A percentile compares a stretch with the other conserved stretches of the same genome.
These are phyloP conservation scores for Larimichthys crocea DNA, from an alignment of 2,113 vertebrate genomes.

Conservation along the genomic window DNA sequence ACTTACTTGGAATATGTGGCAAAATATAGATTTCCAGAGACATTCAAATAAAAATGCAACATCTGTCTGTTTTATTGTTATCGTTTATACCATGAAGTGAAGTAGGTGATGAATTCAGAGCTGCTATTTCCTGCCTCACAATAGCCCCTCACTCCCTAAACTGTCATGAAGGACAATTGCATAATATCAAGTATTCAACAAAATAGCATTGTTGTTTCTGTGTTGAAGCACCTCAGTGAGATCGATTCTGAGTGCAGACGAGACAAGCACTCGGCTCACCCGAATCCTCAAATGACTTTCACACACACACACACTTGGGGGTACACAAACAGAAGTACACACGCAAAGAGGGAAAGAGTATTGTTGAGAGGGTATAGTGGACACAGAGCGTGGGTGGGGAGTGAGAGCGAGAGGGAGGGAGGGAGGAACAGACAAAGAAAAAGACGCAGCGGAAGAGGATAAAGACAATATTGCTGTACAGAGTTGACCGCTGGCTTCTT, in stretches of 20 bases:
- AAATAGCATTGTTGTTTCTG: slow-evolving; percentile 38
- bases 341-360: slow-evolving; percentile 18
- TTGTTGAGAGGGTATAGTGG: slow-evolving; percentile 47
- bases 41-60: not conserved
- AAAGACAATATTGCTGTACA: slow-evolving; percentile 1
- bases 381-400: slow-evolving; percentile 51
- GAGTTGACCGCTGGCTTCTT: not conserved
- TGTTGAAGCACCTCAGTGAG: slow-evolving; percentile 48
- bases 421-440: slow-evolving; percentile 34
- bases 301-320: not conserved
- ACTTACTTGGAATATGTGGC: not conserved
- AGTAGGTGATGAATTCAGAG: slow-evolving; percentile 31
- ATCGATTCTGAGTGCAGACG: slow-evolving; percentile 58
- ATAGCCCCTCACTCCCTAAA: slow-evolving; percentile 49
- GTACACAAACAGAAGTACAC: slow-evolving; percentile 17
- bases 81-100: not conserved
- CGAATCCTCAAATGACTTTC: slow-evolving; percentile 61
- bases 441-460: slow-evolving; percentile 11
- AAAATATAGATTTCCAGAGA: not conserved
- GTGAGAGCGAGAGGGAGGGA: slow-evolving; percentile 28
- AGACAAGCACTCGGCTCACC: slow-evolving; percentile 56
- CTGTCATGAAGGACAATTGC: slow-evolving; percentile 53
- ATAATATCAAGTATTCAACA: slow-evolving; percentile 50
- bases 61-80: not conserved
- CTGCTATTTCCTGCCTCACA: slow-evolving; percentile 37